Percentiles rank a stretch among this genome's conserved stretches.
phyloP scores from a whole-genome alignment of 2,797 vertebrate species.

The Myotis vivesi region DNA sequence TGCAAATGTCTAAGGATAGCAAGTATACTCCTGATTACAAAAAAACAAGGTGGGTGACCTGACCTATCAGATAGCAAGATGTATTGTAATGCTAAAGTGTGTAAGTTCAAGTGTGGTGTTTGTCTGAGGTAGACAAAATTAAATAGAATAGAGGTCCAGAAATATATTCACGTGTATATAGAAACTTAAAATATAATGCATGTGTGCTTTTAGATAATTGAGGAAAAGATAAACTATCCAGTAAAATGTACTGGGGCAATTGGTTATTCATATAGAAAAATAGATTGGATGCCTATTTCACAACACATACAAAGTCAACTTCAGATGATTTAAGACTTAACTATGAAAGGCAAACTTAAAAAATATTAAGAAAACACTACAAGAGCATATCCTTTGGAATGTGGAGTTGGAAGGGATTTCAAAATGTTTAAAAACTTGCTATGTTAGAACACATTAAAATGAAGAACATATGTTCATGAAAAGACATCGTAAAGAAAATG shows the following conservation, averaged over 20 bases:
- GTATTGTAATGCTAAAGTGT: background rate
- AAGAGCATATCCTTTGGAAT: background rate
- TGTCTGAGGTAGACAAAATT: background rate
- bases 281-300: background rate
- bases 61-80: background rate
- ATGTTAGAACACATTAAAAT: background rate
- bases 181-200: background rate
- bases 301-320: background rate
- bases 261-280: background rate
- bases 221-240: background rate
- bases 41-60: background rate
- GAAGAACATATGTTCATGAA: background rate
- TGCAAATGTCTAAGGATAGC: background rate
- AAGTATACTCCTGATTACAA: background rate
- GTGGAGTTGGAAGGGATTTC: background rate
- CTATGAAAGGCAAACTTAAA: background rate
- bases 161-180: background rate
- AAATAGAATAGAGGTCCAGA: background rate
- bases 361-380: background rate
- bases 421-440: slow-evolving; percentile 2
- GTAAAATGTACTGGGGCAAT: background rate
- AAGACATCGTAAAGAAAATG: background rate
- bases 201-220: background rate
- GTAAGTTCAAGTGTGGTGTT: background rate
- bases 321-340: background rate